Base-by-base conservation (phyloP, 1,140 invertebrate species). In the Drosophila novamexicana region DNA sequence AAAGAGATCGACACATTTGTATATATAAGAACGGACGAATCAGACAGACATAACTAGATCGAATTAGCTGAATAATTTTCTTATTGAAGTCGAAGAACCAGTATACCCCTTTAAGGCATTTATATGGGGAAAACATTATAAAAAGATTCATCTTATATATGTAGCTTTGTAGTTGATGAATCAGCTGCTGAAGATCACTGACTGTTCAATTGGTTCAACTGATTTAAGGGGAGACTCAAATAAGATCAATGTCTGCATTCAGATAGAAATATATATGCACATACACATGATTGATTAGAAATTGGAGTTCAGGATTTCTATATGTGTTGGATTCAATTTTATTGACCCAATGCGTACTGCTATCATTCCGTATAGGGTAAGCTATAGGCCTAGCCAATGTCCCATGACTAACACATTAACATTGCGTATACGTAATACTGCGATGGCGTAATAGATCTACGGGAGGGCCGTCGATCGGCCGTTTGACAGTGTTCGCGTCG, bases 371-470 rank as follows among this genome's bases (percentile, higher is more conserved):
- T 14, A 32, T 14, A n/a, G 49, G 12, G 12, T 49, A 49, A 12
- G n/a, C 36, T 14, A 40, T 40, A 14, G 10, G 10, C 40, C 6
- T 16, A 45, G 49, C 58, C 52, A 54, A 70, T 65, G 39, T 45
- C 16, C 63, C 58, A 58, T 67, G 58, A 81, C 75, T 75, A 78
- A 75, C 80, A 65, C 66, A 68, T 67, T 78, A 75, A 78, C 75
- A 75, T 69, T 52, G 49, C 71, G 63, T 68, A 73, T 67, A 77
- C 75, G 70, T 73, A 69, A 61, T 53, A 61, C 50, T 49, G 58
- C 54, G 82, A 85, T 86, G 79, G 83, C 82, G 82, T 86, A 88
- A 86, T 86, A 70, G 83, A 88, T 88, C 83, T 69, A 88, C 76
- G 82, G 78, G 71, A 75, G 64, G 79, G 65, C 76, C 67, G 58